Evolutionary conservation across 2,113 vertebrate genomes (phyloP), one percentile per base, ranked within the genome.

Genomic region (Hydrochoerus hydrochaeris): DNA sequence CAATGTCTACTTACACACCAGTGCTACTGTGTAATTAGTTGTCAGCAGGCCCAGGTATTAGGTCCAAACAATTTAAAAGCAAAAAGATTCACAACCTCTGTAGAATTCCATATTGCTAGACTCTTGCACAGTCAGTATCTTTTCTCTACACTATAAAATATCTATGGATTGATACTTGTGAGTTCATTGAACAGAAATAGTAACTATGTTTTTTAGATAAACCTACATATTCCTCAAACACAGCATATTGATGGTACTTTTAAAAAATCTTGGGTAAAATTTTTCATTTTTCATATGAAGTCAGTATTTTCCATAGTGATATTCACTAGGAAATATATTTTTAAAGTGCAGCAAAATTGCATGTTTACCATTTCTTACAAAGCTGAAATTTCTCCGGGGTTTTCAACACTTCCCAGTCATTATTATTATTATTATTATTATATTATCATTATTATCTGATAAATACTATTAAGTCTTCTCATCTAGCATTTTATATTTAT

Each of bases 61-160:
- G 54, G 20, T 69, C 41, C 75, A 90, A 95, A 69, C 63, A 85
- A 44, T 67, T 86, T 85, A 38, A 90, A 93, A 73, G 35, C 38
- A 11, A 49, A 62, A 92, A 84, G 26, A 38, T 62, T 28, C 35
- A 54, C 69, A 84, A 95, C 10, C n/a, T 92, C n/a, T 32, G 71
- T 89, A 88, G 9, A 60, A 7, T 63, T 75, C 46, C 73, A 84
- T 57, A 44, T 84, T 87, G 77, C 54, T 84, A 32, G 65, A 95
- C 12, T 12, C 24, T 57, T 10, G 26, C 58, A 85, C 3, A 86
- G 54, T 58, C 35, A 69, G 28, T 60, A 44, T 24, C 26, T n/a
- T 95, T 11, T 86, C 71, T n/a, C 41, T 22, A 41, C 0, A 10
- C 12, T 19, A 38, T 60, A 80, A 63, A 93, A 78, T 88, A 96